These are phyloP conservation scores for Pogonognathellus flavescens DNA, from an alignment of 1,140 invertebrate genomes.

Conservation along the genomic window DNA sequence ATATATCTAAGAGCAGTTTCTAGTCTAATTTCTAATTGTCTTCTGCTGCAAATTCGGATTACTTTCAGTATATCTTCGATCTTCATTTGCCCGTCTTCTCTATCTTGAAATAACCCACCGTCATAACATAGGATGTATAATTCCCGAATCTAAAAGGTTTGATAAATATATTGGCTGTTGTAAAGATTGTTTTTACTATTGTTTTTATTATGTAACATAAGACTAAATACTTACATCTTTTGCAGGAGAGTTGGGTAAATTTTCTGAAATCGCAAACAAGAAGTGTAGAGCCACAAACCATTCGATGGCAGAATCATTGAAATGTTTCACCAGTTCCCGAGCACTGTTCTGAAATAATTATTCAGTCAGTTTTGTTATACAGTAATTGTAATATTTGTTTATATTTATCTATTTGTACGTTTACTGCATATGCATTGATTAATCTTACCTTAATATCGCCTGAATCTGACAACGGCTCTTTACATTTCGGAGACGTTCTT, in stretches of 20 bases:
- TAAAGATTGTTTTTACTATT: not conserved
- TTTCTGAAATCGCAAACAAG: not conserved
- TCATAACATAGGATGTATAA: not conserved
- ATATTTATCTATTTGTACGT: too few species aligned
- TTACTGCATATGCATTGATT: too few species aligned
- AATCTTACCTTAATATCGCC: not conserved
- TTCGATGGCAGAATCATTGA: not conserved
- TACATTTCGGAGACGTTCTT: not conserved
- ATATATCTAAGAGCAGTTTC: not conserved
- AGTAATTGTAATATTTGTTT: too few species aligned
- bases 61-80: not conserved
- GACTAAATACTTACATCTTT: not conserved
- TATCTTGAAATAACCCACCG: not conserved
- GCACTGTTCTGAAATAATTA: not conserved
- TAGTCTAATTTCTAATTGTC: not conserved
- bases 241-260: not conserved
- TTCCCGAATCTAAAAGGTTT: slow-evolving; percentile 4
- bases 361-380: too few species aligned
- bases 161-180: too few species aligned
- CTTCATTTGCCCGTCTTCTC: not conserved
- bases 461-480: too few species aligned
- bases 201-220: not conserved
- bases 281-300: slow-evolving; percentile 18
- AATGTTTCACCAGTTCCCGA: not conserved
- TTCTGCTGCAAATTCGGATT: not conserved